Evolutionary conservation across 2,113 vertebrate genomes (phyloP).

Genomic region (Cyprinodon tularosa): DNA sequence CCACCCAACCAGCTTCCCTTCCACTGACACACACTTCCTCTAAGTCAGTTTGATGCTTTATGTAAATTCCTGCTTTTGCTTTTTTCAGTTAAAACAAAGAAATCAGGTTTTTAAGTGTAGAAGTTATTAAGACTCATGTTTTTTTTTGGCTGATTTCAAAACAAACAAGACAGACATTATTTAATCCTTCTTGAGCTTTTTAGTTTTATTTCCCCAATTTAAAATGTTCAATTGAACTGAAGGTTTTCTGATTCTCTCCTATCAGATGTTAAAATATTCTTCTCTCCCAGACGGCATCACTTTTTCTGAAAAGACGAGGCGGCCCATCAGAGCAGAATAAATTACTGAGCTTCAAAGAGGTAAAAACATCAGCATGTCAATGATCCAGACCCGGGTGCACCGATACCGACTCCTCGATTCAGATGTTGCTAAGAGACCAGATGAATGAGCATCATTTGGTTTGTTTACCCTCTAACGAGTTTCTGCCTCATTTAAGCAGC

Average conservation of each 20-base stretch:
- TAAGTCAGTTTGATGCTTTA: neutral
- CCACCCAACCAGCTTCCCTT: constrained; percentile 58
- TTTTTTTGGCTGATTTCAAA: no score
- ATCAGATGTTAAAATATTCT: no score
- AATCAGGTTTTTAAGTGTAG: neutral
- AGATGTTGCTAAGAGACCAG: constrained; percentile 53
- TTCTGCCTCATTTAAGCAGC: constrained; percentile 21
- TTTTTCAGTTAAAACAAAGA: neutral
- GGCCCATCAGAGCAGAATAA: constrained; percentile 19
- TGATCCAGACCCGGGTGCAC: constrained; percentile 29
- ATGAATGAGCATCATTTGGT: constrained; percentile 16
- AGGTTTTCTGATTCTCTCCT: no score
- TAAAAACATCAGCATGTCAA: constrained; percentile 57
- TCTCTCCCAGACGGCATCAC: neutral
- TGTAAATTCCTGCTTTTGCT: neutral
- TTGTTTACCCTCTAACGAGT: constrained; percentile 24
- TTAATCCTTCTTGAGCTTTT: neutral
- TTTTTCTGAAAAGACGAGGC: neutral
- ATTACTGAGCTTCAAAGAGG: constrained; percentile 45
- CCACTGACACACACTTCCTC: constrained; percentile 50
- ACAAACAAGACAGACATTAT: no score
- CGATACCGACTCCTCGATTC: constrained; percentile 25
- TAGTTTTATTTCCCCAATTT: neutral
- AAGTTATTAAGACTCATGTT: no score
- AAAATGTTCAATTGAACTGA: neutral